Percentiles rank a stretch among this genome's conserved stretches.
These are phyloP conservation scores for Oryzias curvinotus DNA, from an alignment of 2,113 vertebrate genomes.

Conservation along the genomic window DNA sequence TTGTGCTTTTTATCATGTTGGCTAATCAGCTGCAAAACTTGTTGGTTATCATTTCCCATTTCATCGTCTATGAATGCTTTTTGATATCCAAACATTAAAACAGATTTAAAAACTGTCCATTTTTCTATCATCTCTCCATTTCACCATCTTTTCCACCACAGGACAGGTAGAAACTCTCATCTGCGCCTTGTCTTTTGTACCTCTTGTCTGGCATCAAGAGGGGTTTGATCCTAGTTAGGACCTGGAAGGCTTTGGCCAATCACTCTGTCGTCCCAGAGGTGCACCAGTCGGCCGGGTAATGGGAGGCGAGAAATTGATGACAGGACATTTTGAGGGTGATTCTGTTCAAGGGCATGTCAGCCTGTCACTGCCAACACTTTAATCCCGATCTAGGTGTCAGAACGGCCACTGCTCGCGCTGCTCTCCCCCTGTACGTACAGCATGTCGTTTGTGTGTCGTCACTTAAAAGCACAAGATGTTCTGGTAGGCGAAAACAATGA, in stretches of 20 bases:
- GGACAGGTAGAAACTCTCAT: conserved; percentile 49
- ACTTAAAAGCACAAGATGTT: background rate
- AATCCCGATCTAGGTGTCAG: conserved; percentile 72
- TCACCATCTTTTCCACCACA: conserved; percentile 25
- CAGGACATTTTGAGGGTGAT: conserved; percentile 73
- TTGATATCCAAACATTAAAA: no score
- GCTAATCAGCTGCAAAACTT: background rate
- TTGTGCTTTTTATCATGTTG: background rate
- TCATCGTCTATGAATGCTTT: no score
- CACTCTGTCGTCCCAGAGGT: conserved; percentile 43
- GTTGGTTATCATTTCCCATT: background rate
- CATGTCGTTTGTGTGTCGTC: background rate
- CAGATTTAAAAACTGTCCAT: conserved; percentile 9
- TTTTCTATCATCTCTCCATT: conserved; percentile 39
- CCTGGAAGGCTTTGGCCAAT: conserved; percentile 43
- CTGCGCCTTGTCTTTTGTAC: conserved; percentile 31
- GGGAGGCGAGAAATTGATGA: conserved; percentile 74
- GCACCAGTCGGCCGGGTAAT: conserved; percentile 51
- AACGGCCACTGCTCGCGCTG: conserved; percentile 18
- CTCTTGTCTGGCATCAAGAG: conserved; percentile 19
- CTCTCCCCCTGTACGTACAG: conserved; percentile 8
- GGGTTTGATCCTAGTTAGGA: conserved; percentile 34
- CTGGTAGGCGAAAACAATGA: no score
- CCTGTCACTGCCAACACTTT: conserved; percentile 73
- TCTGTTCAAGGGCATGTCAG: conserved; percentile 74